Base-by-base conservation (phyloP, 1,140 invertebrate species). In the Drosophila dunni region DNA sequence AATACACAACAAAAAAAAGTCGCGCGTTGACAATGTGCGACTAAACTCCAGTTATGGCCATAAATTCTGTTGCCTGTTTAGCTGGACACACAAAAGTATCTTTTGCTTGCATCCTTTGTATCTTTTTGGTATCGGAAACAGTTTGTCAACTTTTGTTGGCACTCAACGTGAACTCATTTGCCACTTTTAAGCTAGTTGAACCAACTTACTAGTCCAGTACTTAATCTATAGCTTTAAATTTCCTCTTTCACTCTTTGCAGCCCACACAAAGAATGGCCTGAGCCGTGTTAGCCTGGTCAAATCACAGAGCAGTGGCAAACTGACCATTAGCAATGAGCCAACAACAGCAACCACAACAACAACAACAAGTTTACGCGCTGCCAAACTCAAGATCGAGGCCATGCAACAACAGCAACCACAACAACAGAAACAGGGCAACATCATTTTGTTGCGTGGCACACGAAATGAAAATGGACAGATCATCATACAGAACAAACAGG, bases 401-500 rank as follows among this genome's bases (percentile, higher is more conserved):
- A 91, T 91, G 90, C 90, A 91, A 72, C 81, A 85, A 48, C 81
- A 89, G 11, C 57, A 63, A 8, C 60, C 64, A 36, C 69, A 67
- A 7, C 78, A 75, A 7, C 72, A 69, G 54, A 38, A 34, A 71
- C 77, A 68, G 74, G 82, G 76, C 71, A 92, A 92, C 62, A 91
- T 92, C 24, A 92, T 92, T 17, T 74, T 92, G 76, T 57, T 92
- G 81, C 91, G 91, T 34, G 91, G 91, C 48, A 81, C 91, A n/a
- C 85, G 91, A 51, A 92, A 91, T 46, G 91, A 92, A 67, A 92
- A 92, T 83, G 91, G 91, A 15, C 91, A 92, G 75, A 92, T 92
- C 54, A 91, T 92, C 40, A 90, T 92, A 51, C 91, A 92, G 60
- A 92, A 92, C 56, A 91, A 91, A 36, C 91, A 92, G 76, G 91